Base-by-base conservation (phyloP, 2,888 invertebrate genomes). In the Metalampra italica region DNA sequence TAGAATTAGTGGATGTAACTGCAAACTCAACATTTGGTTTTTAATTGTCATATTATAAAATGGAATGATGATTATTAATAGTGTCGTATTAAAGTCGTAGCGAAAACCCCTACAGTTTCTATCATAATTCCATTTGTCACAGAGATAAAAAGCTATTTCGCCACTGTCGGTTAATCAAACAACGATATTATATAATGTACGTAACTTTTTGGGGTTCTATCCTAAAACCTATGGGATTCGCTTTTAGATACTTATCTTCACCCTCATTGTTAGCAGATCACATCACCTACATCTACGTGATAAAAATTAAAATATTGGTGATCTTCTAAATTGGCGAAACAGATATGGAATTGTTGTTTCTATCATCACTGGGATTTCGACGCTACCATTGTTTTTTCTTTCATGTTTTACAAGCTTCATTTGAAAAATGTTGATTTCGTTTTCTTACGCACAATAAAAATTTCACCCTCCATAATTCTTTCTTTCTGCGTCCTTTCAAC, bases 111-210 rank as follows among this genome's bases (percentile, higher is more conserved):
- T n/a, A 40, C 22, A 40, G 11, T 40, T 40, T 8, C 22, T 9
- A n/a, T n/a, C 13, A 39, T 56, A 49, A 45, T 49, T 50, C 54
- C 62, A 56, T 62, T 62, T 59, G 58, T 62, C 58, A 62, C 46
- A 51, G 53, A 51, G 53, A 53, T 59, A 49, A 55, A 53, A 47
- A 47, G 51, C 45, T 37, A 39, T 54, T 52, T 48, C 44, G 39
- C 42, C 45, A 37, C 38, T 45, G 51, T 46, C 11, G 44, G 43
- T 45, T 50, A 51, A 56, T 55, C 49, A 14, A 45, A 41, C 37
- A 41, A 41, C 45, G 39, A 29, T n/a, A n/a, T n/a, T n/a, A 47
- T 46, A 45, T 15, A 51, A 53, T 52, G 53, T 49, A 55, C 45
- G 45, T 46, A 50, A 46, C 53, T 52, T 50, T 46, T 52, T 9